phyloP scores from a whole-genome alignment of 2,888 invertebrate species.

The Lasioglossum lativentre region DNA sequence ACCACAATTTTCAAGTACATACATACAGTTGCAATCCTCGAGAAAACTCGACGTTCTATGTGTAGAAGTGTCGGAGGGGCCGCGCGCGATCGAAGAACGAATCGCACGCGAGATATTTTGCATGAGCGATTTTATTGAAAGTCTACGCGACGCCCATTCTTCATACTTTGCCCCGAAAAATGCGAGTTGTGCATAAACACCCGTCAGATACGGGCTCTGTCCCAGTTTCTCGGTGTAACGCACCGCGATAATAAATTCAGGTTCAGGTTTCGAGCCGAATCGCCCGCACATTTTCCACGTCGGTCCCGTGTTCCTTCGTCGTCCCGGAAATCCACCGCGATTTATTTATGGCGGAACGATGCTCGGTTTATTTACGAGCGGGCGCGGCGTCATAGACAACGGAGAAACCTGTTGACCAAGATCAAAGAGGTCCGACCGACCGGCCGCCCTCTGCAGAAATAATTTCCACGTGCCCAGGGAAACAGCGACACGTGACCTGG shows the following conservation, averaged over 20 bases:
- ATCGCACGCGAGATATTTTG: neutral
- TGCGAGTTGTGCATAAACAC: constrained; percentile 3
- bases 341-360: neutral
- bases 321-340: neutral
- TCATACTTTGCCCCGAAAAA: constrained; percentile 4
- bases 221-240: constrained; percentile 8
- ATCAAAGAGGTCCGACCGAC: neutral
- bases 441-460: constrained; percentile 2
- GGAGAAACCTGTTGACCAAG: constrained; percentile 15
- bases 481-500: constrained; percentile 37
- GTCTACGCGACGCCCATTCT: constrained; percentile 8
- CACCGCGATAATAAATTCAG: neutral
- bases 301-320: neutral
- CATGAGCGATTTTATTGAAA: constrained; percentile 10
- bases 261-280: constrained; percentile 5
- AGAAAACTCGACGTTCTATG: neutral
- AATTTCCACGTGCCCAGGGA: constrained; percentile 32
- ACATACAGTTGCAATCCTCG: neutral
- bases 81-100: neutral
- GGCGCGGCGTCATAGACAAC: neutral
- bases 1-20: neutral
- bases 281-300: neutral
- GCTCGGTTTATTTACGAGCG: neutral
- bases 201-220: neutral
- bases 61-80: neutral